Conservation (phyloP, 2,797 vertebrate genomes). For the Onychomys leucogaster region DNA sequence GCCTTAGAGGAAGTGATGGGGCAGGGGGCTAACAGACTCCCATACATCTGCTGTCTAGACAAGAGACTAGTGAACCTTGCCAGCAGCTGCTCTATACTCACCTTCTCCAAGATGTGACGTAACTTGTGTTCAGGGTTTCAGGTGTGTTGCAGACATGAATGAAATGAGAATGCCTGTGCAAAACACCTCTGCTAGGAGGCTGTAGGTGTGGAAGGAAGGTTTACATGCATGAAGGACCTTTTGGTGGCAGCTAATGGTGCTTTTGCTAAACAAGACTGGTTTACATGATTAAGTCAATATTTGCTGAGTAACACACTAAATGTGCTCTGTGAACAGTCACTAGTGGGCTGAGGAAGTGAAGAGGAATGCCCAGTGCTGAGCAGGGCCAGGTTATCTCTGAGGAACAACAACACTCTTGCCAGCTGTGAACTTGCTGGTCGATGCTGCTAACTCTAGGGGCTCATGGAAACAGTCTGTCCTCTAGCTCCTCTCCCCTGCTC, state of each 20-base stretch:
- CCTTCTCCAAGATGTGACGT: slow-evolving; percentile 58
- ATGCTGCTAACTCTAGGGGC: slow-evolving; percentile 71
- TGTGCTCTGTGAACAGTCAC: slow-evolving; percentile 82
- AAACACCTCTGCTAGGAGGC: slow-evolving; percentile 53
- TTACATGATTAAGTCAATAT: slow-evolving; percentile 73
- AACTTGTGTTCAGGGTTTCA: slow-evolving; percentile 58
- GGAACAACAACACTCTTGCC: slow-evolving; percentile 75
- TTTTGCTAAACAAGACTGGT: slow-evolving; percentile 67
- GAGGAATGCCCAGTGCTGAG: background rate
- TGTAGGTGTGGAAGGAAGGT: slow-evolving; percentile 54
- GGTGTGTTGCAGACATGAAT: slow-evolving; percentile 28
- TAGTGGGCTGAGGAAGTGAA: slow-evolving; percentile 71
- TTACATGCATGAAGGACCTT: slow-evolving; percentile 76
- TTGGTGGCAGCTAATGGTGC: slow-evolving; percentile 78
- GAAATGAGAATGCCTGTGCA: slow-evolving; percentile 49
- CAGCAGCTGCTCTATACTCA: background rate
- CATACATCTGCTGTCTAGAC: slow-evolving; percentile 48
- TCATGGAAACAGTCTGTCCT: background rate
- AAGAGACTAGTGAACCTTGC: slow-evolving; percentile 68
- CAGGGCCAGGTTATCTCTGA: slow-evolving; percentile 70
- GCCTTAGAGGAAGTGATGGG: slow-evolving; percentile 60
- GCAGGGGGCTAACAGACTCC: slow-evolving; percentile 49
- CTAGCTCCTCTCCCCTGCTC: background rate
- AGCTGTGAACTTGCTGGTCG: slow-evolving; percentile 74
- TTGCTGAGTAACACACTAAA: slow-evolving; percentile 82